Evolutionary conservation across 2,113 vertebrate genomes (phyloP).

Genomic region (Chloropsis cyanopogon): DNA sequence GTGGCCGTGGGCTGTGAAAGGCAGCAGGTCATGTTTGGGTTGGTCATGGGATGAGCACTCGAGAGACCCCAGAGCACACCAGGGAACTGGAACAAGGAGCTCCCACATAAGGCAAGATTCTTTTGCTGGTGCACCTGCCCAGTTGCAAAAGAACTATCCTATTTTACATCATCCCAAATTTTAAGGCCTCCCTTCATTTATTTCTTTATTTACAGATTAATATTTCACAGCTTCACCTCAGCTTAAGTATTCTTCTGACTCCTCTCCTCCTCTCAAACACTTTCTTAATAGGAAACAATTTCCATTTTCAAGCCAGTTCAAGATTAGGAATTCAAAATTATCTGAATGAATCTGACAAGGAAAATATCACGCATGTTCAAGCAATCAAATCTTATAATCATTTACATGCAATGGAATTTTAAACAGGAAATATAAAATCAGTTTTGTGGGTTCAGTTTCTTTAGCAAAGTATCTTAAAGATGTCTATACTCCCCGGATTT

Average conservation of each 20-base stretch:
- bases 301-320: not conserved
- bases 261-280: not conserved
- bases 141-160: not conserved
- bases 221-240: not conserved
- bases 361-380: not conserved
- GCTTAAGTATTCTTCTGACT: not conserved
- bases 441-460: not conserved
- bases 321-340: not conserved
- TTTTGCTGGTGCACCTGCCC: not conserved
- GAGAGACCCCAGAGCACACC: not conserved
- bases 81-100: not conserved
- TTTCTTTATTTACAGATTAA: not conserved
- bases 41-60: rapidly evolving
- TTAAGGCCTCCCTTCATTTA: not conserved
- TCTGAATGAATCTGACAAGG: not conserved
- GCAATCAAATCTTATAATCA: not conserved
- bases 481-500: not conserved
- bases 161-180: not conserved
- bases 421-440: not conserved
- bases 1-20: not conserved
- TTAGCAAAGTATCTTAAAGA: not conserved
- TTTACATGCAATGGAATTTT: not conserved
- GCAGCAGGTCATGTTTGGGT: rapidly evolving
- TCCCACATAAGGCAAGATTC: rapidly evolving
- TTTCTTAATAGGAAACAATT: not conserved